A percentile compares a stretch with the other conserved stretches of the same genome.
These are phyloP conservation scores for Cotesia congregata DNA, from an alignment of 2,888 invertebrate species.

Conservation along the genomic window DNA sequence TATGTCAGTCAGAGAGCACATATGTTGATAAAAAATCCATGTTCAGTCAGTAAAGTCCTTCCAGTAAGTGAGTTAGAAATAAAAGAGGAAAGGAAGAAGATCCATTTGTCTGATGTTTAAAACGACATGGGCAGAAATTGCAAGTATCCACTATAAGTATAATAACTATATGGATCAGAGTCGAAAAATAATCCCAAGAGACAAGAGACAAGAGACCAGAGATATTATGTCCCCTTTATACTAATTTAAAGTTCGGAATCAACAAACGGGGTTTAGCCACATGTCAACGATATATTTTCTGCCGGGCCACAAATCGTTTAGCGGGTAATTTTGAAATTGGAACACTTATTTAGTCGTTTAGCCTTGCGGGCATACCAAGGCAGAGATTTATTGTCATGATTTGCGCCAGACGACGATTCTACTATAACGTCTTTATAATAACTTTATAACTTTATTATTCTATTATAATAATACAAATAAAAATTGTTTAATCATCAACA, in stretches of 20 bases:
- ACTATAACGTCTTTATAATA: conserved; percentile 7
- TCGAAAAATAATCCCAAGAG: conserved; percentile 16
- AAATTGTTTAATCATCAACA: too few relatives aligned
- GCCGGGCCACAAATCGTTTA: conserved; percentile 69
- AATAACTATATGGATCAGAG: background rate
- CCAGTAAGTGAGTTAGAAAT: background rate
- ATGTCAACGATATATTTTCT: conserved; percentile 70
- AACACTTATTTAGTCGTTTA: conserved; percentile 70
- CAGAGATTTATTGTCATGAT: conserved; percentile 42
- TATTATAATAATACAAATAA: background rate
- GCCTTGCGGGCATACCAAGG: conserved; percentile 60
- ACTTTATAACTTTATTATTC: background rate
- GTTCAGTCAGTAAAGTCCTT: background rate
- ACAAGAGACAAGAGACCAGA: conserved; percentile 2
- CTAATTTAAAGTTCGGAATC: conserved; percentile 12
- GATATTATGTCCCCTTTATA: background rate
- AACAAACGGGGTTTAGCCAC: conserved; percentile 55
- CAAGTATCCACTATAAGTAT: background rate
- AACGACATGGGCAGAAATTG: background rate
- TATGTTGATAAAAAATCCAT: background rate
- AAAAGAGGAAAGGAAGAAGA: background rate
- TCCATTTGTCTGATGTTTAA: conserved; percentile 27
- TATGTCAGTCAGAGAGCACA: background rate
- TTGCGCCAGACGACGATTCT: conserved; percentile 27
- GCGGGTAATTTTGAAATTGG: conserved; percentile 69